phyloP scores from a whole-genome alignment of 2,888 invertebrate species.

The Endomychus coccineus region DNA sequence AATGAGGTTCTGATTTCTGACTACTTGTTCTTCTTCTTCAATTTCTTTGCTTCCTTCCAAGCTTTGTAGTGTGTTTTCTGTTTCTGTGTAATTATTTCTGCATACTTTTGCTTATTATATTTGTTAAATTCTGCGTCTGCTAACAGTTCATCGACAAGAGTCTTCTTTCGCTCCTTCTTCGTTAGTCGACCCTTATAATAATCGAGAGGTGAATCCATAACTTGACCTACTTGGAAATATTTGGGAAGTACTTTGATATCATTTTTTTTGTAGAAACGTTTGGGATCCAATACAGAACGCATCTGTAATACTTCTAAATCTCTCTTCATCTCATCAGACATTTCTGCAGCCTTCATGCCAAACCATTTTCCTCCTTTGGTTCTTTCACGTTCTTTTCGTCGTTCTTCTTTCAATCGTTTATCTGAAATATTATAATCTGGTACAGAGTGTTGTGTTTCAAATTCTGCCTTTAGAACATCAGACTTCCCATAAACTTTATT shows the following conservation, averaged over 20 bases:
- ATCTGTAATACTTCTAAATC: conserved; percentile 87
- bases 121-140: conserved; percentile 80
- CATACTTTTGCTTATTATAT: conserved; percentile 73
- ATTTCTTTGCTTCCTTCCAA: conserved; percentile 56
- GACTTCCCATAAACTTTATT: conserved; percentile 57
- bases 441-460: conserved; percentile 56
- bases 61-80: conserved; percentile 64
- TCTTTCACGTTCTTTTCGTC: conserved; percentile 62
- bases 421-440: conserved; percentile 54
- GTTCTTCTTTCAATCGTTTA: conserved; percentile 49
- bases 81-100: conserved; percentile 66
- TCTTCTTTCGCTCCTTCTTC: conserved; percentile 78
- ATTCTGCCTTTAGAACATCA: conserved; percentile 53
- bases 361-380: conserved; percentile 87
- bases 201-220: conserved; percentile 79
- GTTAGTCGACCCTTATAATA: conserved; percentile 78
- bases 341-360: conserved; percentile 78
- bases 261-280: conserved; percentile 91
- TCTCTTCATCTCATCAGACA: conserved; percentile 80
- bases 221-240: conserved; percentile 85
- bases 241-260: conserved; percentile 81
- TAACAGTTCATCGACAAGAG: conserved; percentile 88
- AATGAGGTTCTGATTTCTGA: no score
- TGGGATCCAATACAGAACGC: conserved; percentile 86
- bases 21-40: conserved; percentile 69